These are phyloP conservation scores for Orchestes rusci DNA, from an alignment of 2,888 invertebrate species.

Conservation along the genomic window DNA sequence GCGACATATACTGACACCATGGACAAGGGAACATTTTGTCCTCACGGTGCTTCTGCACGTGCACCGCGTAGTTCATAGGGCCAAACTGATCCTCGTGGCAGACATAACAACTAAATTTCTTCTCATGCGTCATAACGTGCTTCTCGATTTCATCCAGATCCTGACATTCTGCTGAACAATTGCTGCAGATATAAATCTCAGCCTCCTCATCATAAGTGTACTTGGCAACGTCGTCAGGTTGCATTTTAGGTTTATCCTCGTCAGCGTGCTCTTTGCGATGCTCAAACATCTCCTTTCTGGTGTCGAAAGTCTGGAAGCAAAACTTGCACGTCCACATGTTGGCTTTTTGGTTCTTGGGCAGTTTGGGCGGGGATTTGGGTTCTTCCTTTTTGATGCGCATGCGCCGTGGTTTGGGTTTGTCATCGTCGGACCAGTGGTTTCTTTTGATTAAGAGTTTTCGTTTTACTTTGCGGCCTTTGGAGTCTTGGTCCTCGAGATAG, in stretches of 20 bases:
- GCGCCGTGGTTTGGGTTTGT: constrained; percentile 9
- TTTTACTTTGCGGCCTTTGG: too few species aligned
- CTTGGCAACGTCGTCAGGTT: constrained; percentile 8
- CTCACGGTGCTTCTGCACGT: constrained; percentile 35
- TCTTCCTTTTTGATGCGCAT: constrained; percentile 14
- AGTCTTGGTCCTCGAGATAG: too few species aligned
- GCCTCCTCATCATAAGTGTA: constrained; percentile 29
- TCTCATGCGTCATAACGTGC: constrained; percentile 33
- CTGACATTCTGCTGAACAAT: constrained; percentile 33
- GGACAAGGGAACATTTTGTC: constrained; percentile 34
- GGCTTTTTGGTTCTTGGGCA: constrained; percentile 28
- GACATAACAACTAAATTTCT: constrained; percentile 36
- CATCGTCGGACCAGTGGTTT: constrained; percentile 4
- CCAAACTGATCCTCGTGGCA: constrained; percentile 34
- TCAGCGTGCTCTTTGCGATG: constrained; percentile 28
- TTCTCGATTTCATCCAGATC: constrained; percentile 31
- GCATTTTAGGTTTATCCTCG: constrained; percentile 11
- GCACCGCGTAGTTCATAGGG: constrained; percentile 34
- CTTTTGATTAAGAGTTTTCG: too few species aligned
- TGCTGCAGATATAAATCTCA: constrained; percentile 34
- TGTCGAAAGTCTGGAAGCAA: constrained; percentile 29
- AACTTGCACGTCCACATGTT: constrained; percentile 31
- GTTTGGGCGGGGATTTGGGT: constrained; percentile 16
- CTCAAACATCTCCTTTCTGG: constrained; percentile 29
- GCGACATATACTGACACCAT: constrained; percentile 29